phyloP scores from a whole-genome alignment of 2,113 vertebrate species.

The Menura novaehollandiae region DNA sequence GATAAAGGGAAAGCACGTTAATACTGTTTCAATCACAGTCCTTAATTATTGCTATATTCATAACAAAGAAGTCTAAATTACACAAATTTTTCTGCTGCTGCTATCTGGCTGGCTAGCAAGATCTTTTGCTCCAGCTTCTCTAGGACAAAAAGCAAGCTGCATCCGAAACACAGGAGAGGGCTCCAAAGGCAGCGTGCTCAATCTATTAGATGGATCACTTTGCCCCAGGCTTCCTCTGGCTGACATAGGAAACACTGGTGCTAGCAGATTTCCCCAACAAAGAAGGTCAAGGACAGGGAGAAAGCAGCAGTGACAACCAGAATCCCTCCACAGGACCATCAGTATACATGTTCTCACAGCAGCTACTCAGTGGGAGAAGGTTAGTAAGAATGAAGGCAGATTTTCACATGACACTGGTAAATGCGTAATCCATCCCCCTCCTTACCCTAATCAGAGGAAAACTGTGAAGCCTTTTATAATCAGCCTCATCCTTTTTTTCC shows the following conservation, averaged over 20 bases:
- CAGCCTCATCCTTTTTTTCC: slow-evolving; percentile 91
- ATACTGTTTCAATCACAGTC: not conserved
- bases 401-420: not conserved
- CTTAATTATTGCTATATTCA: not conserved
- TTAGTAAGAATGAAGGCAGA: not conserved
- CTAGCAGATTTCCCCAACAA: not conserved
- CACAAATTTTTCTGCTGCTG: not conserved
- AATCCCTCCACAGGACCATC: not conserved
- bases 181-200: not conserved
- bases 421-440: not conserved
- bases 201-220: not conserved
- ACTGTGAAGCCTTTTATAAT: slow-evolving; percentile 91
- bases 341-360: not conserved
- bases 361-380: not conserved
- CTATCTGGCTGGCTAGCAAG: not conserved
- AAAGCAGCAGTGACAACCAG: not conserved
- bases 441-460: slow-evolving; percentile 95
- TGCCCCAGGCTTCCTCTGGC: not conserved
- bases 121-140: not conserved
- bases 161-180: not conserved
- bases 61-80: not conserved
- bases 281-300: not conserved
- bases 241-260: accelerated
- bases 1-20: not conserved
- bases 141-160: not conserved